Conservation (phyloP, 2,113 vertebrate genomes). For the Choloepus hoffmanni region DNA sequence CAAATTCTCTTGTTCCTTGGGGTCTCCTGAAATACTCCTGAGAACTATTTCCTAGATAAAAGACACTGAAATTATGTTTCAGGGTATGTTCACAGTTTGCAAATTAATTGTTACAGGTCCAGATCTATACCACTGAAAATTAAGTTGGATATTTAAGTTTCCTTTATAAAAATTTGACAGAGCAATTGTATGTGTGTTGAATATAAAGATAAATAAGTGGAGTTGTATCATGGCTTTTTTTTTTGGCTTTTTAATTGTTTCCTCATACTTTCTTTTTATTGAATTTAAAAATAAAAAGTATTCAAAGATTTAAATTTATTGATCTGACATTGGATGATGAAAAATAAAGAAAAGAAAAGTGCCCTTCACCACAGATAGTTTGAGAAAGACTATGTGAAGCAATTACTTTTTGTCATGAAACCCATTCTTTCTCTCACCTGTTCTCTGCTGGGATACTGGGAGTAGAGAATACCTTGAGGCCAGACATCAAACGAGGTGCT, state of each 20-base stretch:
- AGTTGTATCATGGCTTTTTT: rapidly evolving
- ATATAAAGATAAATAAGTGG: not conserved
- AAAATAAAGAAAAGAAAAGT: too few relatives aligned
- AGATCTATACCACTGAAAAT: not conserved
- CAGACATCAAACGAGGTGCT: rapidly evolving
- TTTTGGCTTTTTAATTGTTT: not conserved
- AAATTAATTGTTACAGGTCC: too few relatives aligned
- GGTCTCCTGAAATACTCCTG: not conserved
- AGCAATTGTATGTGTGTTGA: not conserved
- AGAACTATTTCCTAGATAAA: not conserved
- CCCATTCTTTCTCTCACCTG: rapidly evolving
- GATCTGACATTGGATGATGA: not conserved
- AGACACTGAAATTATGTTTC: not conserved
- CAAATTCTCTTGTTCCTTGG: not conserved
- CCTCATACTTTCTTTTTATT: not conserved
- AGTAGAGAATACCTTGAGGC: not conserved
- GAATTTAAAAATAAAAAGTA: too few relatives aligned
- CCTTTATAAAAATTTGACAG: not conserved
- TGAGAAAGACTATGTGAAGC: rapidly evolving
- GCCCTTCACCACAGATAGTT: too few relatives aligned
- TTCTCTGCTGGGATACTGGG: not conserved
- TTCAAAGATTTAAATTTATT: not conserved
- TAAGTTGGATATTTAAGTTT: not conserved
- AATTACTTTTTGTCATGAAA: rapidly evolving
- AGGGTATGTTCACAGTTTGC: too few relatives aligned